Evolutionary conservation across 2,797 vertebrate genomes (phyloP).

Genomic region (Pseudomugil tenellus): DNA sequence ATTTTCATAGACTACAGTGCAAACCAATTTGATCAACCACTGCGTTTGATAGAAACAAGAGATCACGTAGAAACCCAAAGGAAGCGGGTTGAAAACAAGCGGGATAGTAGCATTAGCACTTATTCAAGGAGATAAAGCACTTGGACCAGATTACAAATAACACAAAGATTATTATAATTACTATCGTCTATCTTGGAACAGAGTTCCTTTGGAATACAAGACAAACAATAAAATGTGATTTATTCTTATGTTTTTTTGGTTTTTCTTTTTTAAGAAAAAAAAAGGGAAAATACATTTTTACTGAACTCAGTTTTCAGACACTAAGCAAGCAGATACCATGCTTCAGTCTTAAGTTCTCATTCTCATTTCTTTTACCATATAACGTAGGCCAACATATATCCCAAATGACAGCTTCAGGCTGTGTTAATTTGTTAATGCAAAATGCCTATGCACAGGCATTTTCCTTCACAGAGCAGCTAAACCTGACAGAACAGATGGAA

Average conservation of each 20-base stretch:
- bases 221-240: slow-evolving; percentile 30
- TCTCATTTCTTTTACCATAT: slow-evolving; percentile 21
- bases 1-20: slow-evolving; percentile 21
- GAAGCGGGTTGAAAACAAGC: slow-evolving; percentile 26
- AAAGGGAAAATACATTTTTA: slow-evolving; percentile 48
- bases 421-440: slow-evolving; percentile 9
- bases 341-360: slow-evolving; percentile 37
- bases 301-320: slow-evolving; percentile 50
- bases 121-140: slow-evolving; percentile 40
- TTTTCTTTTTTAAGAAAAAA: slow-evolving; percentile 48
- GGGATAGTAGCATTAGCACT: slow-evolving; percentile 39
- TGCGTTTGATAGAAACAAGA: slow-evolving; percentile 50
- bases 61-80: slow-evolving; percentile 20
- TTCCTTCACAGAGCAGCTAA: slow-evolving; percentile 1
- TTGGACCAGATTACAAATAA: slow-evolving; percentile 24
- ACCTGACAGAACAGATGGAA: slow-evolving; percentile 15
- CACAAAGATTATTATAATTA: slow-evolving; percentile 46
- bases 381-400: slow-evolving; percentile 14
- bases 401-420: slow-evolving; percentile 9
- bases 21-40: slow-evolving; percentile 27
- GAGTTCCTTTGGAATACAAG: slow-evolving; percentile 24
- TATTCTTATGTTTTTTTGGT: slow-evolving; percentile 46
- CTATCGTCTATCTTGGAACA: slow-evolving; percentile 53
- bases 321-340: slow-evolving; percentile 44
- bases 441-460: neutral